Evolutionary conservation across 2,113 vertebrate species (phyloP).

Genomic region (Odocoileus hemionus): DNA sequence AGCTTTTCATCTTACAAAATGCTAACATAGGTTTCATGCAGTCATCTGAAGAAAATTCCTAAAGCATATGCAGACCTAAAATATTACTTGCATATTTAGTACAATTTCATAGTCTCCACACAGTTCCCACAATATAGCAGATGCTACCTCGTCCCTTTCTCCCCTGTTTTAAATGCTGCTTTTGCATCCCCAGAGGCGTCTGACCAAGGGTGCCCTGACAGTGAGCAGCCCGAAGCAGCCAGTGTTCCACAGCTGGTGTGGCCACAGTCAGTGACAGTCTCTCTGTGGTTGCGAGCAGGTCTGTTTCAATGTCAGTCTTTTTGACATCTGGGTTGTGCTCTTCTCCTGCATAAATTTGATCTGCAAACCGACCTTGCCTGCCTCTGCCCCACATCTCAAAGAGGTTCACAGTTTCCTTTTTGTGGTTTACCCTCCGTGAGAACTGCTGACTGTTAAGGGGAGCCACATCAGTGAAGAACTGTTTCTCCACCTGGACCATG

Average conservation of each 20-base stretch:
- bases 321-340: not conserved
- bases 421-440: not conserved
- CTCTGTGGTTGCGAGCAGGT: not conserved
- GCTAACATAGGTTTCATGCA: not conserved
- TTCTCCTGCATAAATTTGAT: not conserved
- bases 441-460: not conserved
- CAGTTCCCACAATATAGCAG: rapidly evolving
- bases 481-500: not conserved
- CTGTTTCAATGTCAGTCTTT: not conserved
- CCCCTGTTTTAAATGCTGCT: not conserved
- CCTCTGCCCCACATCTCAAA: not conserved
- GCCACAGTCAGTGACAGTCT: rapidly evolving
- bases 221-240: not conserved
- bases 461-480: not conserved
- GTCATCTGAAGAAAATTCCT: not conserved
- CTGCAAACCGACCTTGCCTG: not conserved
- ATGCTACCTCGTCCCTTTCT: not conserved
- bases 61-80: not conserved
- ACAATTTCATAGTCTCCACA: not conserved
- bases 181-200: not conserved
- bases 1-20: not conserved
- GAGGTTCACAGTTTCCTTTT: not conserved
- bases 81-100: not conserved
- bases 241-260: too few relatives aligned
- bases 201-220: not conserved